phyloP scores from a whole-genome alignment of 2,797 vertebrate genomes.

The Babyrousa celebensis region DNA sequence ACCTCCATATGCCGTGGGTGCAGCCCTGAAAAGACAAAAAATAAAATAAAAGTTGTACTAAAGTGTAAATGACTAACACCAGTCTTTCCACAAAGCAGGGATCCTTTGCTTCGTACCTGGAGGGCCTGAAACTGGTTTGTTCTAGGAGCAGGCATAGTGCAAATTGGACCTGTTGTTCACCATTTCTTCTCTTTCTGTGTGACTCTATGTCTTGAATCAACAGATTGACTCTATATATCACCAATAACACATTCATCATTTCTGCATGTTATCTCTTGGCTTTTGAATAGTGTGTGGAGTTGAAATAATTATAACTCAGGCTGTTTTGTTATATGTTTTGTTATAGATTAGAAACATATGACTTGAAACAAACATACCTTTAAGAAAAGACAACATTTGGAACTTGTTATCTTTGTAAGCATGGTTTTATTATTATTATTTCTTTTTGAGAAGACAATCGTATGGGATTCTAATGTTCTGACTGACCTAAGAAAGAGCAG shows the following conservation, averaged over 20 bases:
- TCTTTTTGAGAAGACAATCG: slow-evolving; percentile 73
- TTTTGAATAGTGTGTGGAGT: slow-evolving; percentile 64
- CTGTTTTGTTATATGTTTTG: slow-evolving; percentile 85
- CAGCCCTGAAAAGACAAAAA: too few species aligned
- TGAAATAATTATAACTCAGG: slow-evolving; percentile 87
- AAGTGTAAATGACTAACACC: background rate
- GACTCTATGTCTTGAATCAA: slow-evolving; percentile 69
- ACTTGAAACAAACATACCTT: slow-evolving; percentile 90
- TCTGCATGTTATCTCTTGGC: slow-evolving; percentile 85
- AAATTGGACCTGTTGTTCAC: slow-evolving; percentile 67
- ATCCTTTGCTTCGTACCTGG: background rate
- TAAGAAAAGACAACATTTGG: slow-evolving; percentile 90
- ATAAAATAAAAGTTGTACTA: background rate
- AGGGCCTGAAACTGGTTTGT: slow-evolving; percentile 21
- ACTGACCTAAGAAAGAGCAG: slow-evolving; percentile 83
- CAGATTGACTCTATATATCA: slow-evolving; percentile 54
- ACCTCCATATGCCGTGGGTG: too few species aligned
- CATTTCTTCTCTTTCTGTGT: slow-evolving; percentile 73
- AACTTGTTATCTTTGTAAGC: slow-evolving; percentile 89
- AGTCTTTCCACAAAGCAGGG: background rate
- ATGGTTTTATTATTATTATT: slow-evolving; percentile 59
- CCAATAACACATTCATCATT: slow-evolving; percentile 78
- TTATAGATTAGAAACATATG: slow-evolving; percentile 88
- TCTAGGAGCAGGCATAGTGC: background rate
- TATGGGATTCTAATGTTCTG: slow-evolving; percentile 85